phyloP scores from a whole-genome alignment of 2,888 invertebrate genomes.

The Linnaemya tessellans region DNA sequence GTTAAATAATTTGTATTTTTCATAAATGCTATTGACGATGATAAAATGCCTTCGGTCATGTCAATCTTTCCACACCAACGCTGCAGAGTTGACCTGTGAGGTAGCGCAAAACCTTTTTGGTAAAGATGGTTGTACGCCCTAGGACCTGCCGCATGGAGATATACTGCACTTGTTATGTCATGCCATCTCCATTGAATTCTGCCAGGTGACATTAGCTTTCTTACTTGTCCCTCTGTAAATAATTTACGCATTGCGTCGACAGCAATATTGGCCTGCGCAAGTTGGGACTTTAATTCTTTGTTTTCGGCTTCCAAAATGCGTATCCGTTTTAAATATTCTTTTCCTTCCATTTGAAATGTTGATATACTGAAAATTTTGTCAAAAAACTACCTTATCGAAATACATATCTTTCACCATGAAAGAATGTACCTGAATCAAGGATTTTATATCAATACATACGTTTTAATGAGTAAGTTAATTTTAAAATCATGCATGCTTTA shows the following conservation, averaged over 20 bases:
- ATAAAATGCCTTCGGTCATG: not conserved
- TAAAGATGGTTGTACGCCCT: constrained; percentile 1
- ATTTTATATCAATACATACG: not conserved
- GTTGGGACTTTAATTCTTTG: not conserved
- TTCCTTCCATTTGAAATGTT: too few relatives aligned
- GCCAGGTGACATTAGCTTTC: not conserved
- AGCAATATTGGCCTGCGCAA: not conserved
- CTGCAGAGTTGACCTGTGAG: too few relatives aligned
- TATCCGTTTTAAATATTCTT: too few relatives aligned
- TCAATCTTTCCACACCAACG: too few relatives aligned
- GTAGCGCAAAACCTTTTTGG: not conserved
- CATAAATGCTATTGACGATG: not conserved
- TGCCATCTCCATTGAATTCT: not conserved
- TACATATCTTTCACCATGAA: too few relatives aligned
- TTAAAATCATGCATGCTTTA: not conserved
- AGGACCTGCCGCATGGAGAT: not conserved
- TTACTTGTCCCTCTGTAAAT: too few relatives aligned
- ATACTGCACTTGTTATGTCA: not conserved
- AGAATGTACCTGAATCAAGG: not conserved
- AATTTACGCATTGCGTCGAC: not conserved
- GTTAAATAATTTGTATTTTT: not conserved
- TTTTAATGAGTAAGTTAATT: not conserved
- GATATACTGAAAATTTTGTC: too few relatives aligned
- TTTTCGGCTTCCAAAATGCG: too few relatives aligned
- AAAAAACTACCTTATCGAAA: not conserved